phyloP scores from a whole-genome alignment of 2,113 vertebrate genomes.

The Empidonax traillii region DNA sequence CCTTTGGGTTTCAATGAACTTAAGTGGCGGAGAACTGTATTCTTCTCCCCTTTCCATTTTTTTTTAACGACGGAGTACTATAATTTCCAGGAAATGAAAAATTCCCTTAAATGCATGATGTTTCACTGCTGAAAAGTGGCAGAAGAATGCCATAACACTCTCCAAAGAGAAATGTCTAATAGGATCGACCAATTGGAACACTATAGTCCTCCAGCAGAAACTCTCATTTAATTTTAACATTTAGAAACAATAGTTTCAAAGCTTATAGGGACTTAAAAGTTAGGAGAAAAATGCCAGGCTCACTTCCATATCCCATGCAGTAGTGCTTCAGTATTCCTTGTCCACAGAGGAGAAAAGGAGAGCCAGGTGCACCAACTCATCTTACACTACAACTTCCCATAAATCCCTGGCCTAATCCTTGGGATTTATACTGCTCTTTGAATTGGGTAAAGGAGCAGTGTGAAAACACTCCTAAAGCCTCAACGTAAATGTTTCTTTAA shows the following conservation, averaged over 20 bases:
- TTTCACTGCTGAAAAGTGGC: neutral
- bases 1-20: neutral
- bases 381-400: slow-evolving; percentile 22
- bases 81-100: neutral
- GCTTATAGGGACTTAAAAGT: neutral
- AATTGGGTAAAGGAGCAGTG: slow-evolving; percentile 25
- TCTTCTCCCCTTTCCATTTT: neutral
- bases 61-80: neutral
- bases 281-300: neutral
- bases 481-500: slow-evolving; percentile 70
- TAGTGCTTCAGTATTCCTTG: neutral
- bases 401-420: slow-evolving; percentile 49
- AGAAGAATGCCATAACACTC: neutral
- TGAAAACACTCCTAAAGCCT: slow-evolving; percentile 66
- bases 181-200: neutral
- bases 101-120: neutral
- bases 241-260: neutral
- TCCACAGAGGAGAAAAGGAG: neutral
- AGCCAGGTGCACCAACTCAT: slow-evolving; percentile 50
- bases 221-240: neutral
- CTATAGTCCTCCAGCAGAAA: neutral
- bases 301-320: neutral
- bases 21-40: neutral
- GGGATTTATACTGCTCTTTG: slow-evolving; percentile 49
- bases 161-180: neutral